These are phyloP conservation scores for Mormyrus iriodes DNA, from an alignment of 2,113 vertebrate species.

Conservation along the genomic window DNA sequence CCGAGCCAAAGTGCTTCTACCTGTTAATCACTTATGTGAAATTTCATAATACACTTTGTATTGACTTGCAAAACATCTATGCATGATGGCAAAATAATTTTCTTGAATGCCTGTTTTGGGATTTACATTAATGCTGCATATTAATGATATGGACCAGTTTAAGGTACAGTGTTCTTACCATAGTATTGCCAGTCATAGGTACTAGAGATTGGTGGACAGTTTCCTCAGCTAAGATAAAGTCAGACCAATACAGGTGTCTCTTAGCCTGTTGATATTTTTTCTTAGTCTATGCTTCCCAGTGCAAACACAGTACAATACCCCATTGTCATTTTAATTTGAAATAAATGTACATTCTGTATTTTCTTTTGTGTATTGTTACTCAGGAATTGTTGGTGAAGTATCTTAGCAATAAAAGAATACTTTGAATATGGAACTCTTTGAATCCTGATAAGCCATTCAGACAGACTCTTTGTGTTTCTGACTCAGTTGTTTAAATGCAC, in stretches of 20 bases:
- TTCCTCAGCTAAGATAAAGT: not conserved
- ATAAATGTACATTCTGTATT: not conserved
- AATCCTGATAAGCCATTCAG: not conserved
- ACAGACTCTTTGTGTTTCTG: not conserved
- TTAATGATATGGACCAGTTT: not conserved
- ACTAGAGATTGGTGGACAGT: not conserved
- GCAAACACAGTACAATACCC: not conserved
- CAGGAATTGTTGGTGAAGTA: not conserved
- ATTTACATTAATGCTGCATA: not conserved
- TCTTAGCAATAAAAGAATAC: not conserved
- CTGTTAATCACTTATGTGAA: not conserved
- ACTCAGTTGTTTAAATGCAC: not conserved
- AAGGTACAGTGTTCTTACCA: not conserved
- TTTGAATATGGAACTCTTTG: not conserved
- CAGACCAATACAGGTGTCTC: not conserved
- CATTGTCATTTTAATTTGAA: not conserved
- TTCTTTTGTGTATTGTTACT: not conserved
- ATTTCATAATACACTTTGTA: not conserved
- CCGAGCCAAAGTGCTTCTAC: not conserved
- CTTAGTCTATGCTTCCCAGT: not conserved
- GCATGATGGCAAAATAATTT: not conserved
- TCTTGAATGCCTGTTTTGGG: not conserved
- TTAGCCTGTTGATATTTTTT: not conserved
- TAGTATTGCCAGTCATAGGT: not conserved
- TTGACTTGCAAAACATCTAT: not conserved